Evolutionary conservation across 2,888 invertebrate genomes (phyloP).

Genomic region (Calliopum simillimum): DNA sequence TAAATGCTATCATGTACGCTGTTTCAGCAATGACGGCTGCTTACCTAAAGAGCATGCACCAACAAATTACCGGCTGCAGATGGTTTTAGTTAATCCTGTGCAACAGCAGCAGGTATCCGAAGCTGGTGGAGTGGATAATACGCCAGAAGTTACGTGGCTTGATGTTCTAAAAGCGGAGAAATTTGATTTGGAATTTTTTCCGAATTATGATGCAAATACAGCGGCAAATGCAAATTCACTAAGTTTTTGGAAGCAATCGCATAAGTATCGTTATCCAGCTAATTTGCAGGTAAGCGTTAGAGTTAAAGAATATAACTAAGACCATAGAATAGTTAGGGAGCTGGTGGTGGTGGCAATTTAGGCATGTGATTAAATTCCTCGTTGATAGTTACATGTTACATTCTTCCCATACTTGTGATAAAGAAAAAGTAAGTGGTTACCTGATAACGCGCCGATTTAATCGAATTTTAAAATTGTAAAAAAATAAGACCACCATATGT

Average conservation of each 20-base stretch:
- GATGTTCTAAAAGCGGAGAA: slow-evolving; percentile 59
- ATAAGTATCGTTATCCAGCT: slow-evolving; percentile 53
- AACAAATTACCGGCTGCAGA: slow-evolving; percentile 74
- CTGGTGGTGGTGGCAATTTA: no score
- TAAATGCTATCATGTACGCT: slow-evolving; percentile 83
- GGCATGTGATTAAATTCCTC: no score
- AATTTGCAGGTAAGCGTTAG: slow-evolving; percentile 41
- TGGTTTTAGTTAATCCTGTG: slow-evolving; percentile 83
- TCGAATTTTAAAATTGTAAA: no score
- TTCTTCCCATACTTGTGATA: no score
- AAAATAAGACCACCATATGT: no score
- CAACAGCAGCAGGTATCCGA: slow-evolving; percentile 67
- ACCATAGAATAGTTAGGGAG: no score
- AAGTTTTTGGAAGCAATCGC: slow-evolving; percentile 63
- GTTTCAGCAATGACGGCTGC: slow-evolving; percentile 78
- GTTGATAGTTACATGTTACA: no score
- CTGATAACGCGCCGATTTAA: no score
- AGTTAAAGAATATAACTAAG: not conserved
- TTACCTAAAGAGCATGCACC: slow-evolving; percentile 75
- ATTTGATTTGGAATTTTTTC: slow-evolving; percentile 26
- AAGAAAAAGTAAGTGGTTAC: no score
- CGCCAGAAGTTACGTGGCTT: slow-evolving; percentile 53
- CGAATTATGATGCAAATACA: slow-evolving; percentile 42
- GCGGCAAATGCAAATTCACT: slow-evolving; percentile 52
- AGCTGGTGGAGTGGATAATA: slow-evolving; percentile 31